Percentiles rank a stretch among this genome's conserved stretches.
phyloP scores from a whole-genome alignment of 1,140 invertebrate genomes.

The Drosophila lacertosa region DNA sequence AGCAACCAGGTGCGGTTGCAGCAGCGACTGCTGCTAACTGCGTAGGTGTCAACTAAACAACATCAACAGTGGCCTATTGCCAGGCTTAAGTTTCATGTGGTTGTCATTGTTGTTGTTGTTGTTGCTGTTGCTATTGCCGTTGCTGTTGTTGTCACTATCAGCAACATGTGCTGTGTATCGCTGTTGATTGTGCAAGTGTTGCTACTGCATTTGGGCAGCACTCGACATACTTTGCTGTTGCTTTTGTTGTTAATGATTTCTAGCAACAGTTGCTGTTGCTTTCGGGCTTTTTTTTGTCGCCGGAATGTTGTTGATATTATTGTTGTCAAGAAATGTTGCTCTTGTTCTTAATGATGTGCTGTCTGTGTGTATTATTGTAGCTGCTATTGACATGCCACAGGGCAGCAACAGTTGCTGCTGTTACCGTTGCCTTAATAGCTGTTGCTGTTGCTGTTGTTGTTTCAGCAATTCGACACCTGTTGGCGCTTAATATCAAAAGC shows the following conservation, averaged over 20 bases:
- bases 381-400: conserved; percentile 23
- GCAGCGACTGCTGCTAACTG: conserved; percentile 12
- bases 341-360: conserved; percentile 40
- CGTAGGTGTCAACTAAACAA: conserved; percentile 50
- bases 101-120: conserved; percentile 27
- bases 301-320: conserved; percentile 27
- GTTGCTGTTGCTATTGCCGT: conserved; percentile 18
- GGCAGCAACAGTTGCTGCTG: conserved; percentile 15
- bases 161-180: conserved; percentile 25
- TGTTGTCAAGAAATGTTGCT: conserved; percentile 38
- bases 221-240: conserved; percentile 47
- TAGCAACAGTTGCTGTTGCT: conserved; percentile 16
- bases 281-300: no score
- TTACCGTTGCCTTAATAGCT: neutral
- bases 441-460: neutral
- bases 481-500: conserved; percentile 49
- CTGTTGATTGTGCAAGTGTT: conserved; percentile 44
- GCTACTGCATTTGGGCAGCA: conserved; percentile 34
- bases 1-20: conserved; percentile 33
- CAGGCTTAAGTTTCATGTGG: conserved; percentile 21
- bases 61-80: conserved; percentile 30
- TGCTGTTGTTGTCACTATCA: conserved; percentile 33
- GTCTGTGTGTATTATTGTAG: conserved; percentile 28
- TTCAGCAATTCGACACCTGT: conserved; percentile 34
- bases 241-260: conserved; percentile 43